These are phyloP conservation scores for Chesias legatella DNA, from an alignment of 2,888 invertebrate genomes.

Conservation along the genomic window DNA sequence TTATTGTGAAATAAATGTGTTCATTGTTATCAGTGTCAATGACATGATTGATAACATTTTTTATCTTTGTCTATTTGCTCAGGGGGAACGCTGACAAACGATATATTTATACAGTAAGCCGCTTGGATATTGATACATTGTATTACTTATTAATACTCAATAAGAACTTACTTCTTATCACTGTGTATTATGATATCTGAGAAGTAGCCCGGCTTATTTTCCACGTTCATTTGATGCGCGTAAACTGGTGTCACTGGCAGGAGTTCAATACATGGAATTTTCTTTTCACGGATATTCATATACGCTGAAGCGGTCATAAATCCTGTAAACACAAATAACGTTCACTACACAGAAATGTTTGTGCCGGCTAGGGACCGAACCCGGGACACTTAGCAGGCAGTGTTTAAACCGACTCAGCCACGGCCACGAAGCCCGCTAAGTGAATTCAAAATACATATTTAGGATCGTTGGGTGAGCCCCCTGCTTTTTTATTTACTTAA, in stretches of 20 bases:
- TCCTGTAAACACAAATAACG: constrained; percentile 53
- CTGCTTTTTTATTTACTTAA: neutral
- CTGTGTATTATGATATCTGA: constrained; percentile 82
- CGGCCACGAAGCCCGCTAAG: too few relatives aligned
- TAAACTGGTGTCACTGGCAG: constrained; percentile 81
- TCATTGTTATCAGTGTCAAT: constrained; percentile 47
- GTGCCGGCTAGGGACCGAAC: too few relatives aligned
- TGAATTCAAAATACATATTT: too few relatives aligned
- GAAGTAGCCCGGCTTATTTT: constrained; percentile 79
- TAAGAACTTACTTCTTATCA: constrained; percentile 76
- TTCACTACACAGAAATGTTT: neutral
- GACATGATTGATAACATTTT: constrained; percentile 70
- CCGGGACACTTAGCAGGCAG: too few relatives aligned
- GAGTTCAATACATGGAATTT: constrained; percentile 64
- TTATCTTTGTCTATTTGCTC: constrained; percentile 58
- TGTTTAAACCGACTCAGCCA: too few relatives aligned
- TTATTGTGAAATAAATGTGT: constrained; percentile 57
- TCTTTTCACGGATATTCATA: constrained; percentile 64
- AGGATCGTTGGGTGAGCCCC: too few relatives aligned
- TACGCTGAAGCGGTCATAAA: constrained; percentile 81
- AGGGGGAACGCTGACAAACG: constrained; percentile 4
- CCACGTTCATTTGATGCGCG: constrained; percentile 76
- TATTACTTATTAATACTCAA: constrained; percentile 38
- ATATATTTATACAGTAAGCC: too few relatives aligned
- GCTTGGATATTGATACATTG: too few relatives aligned